Percentiles rank a stretch among this genome's conserved stretches.
Evolutionary conservation across 1,140 invertebrate species (phyloP).

Genomic region (Leptoteleia sp.): DNA sequence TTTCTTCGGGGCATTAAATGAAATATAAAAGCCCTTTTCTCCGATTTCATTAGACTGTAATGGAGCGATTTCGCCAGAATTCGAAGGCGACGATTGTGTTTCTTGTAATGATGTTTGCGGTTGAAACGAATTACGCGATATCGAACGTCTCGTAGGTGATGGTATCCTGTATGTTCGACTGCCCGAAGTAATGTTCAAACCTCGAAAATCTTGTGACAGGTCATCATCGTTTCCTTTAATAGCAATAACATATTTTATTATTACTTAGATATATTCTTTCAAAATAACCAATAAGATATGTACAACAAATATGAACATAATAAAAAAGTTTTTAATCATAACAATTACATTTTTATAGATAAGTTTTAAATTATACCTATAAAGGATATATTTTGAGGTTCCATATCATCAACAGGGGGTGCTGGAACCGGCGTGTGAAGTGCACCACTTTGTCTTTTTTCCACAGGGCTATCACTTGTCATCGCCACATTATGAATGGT

Average conservation of each 20-base stretch:
- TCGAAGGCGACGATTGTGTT: constrained; percentile 77
- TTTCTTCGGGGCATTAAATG: constrained; percentile 93
- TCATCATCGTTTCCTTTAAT: too few relatives aligned
- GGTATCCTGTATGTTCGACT: too few relatives aligned
- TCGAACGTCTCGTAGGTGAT: too few relatives aligned
- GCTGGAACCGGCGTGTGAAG: constrained; percentile 84
- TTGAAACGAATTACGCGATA: too few relatives aligned
- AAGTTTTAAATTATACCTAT: constrained; percentile 84
- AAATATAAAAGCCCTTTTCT: constrained; percentile 97
- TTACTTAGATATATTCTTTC: too few relatives aligned
- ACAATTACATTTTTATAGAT: constrained; percentile 5
- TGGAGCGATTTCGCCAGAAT: constrained; percentile 72
- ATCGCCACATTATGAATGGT: constrained; percentile 77
- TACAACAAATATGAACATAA: too few relatives aligned
- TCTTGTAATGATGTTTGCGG: too few relatives aligned
- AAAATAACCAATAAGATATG: too few relatives aligned
- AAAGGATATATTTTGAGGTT: constrained; percentile 95
- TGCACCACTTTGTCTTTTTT: constrained; percentile 78
- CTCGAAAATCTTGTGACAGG: too few relatives aligned
- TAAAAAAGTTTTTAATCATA: background rate
- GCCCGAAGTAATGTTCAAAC: too few relatives aligned
- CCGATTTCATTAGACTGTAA: constrained; percentile 81
- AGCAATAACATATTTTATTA: too few relatives aligned
- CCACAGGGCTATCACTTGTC: constrained; percentile 74
- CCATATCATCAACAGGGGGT: constrained; percentile 90